Evolutionary conservation across 1,140 invertebrate genomes (phyloP), one percentile per base, ranked within the genome.

Genomic region (Metopolophium dirhodum): DNA sequence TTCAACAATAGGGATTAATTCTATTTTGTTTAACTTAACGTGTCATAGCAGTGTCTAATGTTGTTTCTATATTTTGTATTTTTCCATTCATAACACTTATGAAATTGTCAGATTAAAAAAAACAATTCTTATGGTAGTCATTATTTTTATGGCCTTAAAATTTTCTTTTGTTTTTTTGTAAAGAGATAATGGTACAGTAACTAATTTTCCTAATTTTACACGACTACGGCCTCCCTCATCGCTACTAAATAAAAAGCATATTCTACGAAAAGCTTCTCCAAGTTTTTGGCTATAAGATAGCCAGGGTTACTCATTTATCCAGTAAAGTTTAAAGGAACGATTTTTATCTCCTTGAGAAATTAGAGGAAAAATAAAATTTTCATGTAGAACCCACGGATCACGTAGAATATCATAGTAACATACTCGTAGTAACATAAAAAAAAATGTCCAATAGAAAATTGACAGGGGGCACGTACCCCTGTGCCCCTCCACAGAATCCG

Each of bases 31-130:
- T 20, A 54, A 54, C 51, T 54, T 54, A 22, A 54, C 51, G 18
- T 54, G 51, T 87, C 41, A 87, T 87, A 87, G 22, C 85, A 87
- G 85, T 49, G 45, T 86, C 85, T 86, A 86, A 86, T 86, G 85
- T n/a, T 47, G 85, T 87, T 87, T 87, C 85, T 87, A 87, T 87
- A 87, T 87, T 87, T 87, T 87, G 85, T 87, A 87, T 87, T 87
- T 83, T 87, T 87, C 85, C 45, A 87, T 45, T 47, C 85, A 49
- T 87, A 87, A 87, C 85, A 87, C 85, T 87, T 87, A 87, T 87
- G 85, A 87, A 83, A 82, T 82, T 82, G 37, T 82, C 77, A n/a
- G 85, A 86, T 86, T 86, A 49, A 86, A 86, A 87, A 87, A 87
- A 45, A 87, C 45, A 87, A 87, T 87, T 87, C 26, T 87, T 49